Percentiles rank a stretch among this genome's conserved stretches.
Evolutionary conservation across 2,113 vertebrate species (phyloP).

Genomic region (Cyphomyrus discorhynchus): DNA sequence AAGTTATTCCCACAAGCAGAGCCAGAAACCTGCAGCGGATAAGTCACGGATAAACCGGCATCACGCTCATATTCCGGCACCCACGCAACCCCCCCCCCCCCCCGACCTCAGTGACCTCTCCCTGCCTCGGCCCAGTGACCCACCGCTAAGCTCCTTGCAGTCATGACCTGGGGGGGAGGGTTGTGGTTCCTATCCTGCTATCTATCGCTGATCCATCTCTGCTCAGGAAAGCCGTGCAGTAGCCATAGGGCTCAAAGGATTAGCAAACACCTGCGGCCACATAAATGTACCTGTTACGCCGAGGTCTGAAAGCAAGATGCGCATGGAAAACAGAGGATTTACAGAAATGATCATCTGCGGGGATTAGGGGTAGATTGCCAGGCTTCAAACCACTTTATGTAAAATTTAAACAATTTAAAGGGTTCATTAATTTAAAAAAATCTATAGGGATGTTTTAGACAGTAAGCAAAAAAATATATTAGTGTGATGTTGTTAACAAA

Average conservation of each 20-base stretch:
- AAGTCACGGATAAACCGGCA: constrained; percentile 25
- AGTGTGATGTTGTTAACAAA: not conserved
- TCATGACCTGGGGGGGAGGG: not conserved
- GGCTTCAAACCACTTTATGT: not conserved
- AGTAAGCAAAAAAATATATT: not conserved
- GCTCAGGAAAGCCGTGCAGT: constrained; percentile 21
- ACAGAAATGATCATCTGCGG: not conserved
- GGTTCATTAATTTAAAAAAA: not conserved
- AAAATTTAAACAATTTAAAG: not conserved
- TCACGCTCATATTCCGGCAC: constrained; percentile 19
- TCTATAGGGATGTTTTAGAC: not conserved
- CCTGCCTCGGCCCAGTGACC: constrained; percentile 2
- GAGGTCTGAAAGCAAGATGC: constrained; percentile 1
- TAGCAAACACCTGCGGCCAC: constrained; percentile 26
- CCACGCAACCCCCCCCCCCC: not conserved
- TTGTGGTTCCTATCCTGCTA: constrained; percentile 7
- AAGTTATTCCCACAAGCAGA: constrained; percentile 31
- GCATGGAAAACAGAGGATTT: not conserved
- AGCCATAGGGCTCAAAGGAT: constrained; percentile 27
- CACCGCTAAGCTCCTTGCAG: not conserved
- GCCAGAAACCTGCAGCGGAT: constrained; percentile 33
- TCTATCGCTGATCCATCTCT: constrained; percentile 18
- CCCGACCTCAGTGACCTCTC: not conserved
- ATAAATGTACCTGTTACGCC: constrained; percentile 22
- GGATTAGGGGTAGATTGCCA: not conserved